Base-by-base conservation (phyloP, 2,113 vertebrate genomes). In the Trachemys scripta region DNA sequence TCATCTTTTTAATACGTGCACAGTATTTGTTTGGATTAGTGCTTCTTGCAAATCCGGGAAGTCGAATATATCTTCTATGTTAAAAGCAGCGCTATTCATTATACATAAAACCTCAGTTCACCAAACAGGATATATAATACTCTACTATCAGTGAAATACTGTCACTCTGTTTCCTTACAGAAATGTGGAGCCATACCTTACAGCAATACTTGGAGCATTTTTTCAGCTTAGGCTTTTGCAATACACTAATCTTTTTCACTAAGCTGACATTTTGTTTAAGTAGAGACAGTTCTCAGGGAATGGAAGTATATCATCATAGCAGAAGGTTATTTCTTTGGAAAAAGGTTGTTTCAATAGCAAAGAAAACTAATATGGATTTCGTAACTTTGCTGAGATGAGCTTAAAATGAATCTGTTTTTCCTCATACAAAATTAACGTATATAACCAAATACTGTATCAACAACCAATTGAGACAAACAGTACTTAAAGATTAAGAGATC, bases 391-490 rank as follows among this genome's bases (percentile, higher is more conserved):
- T 79, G 78, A 95, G 95, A 97, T 38, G 5, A 96, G 80, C 82
- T 90, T 75, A 95, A 90, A 93, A 96, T 76, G 93, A 56, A 94
- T 90, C 92, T 81, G 83, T n/a, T 38, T 81, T 95, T 92, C 82
- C 57, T 56, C 53, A 90, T 19, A 80, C 31, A 91, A 95, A 92
- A 94, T 78, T 88, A 94, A 91, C 45, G 90, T 93, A 86, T 24
- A 86, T 90, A 96, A 91, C n/a, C 19, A 90, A 45, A 59, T 79
- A 62, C 35, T 1, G 2, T n/a, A 83, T 65, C 87, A 78, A 84
- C 80, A 90, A 97, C 86, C 19, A 87, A 90, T 89, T n/a, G 57
- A 96, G 82, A 88, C 95, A 95, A 29, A 82, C n/a, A 75, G 69
- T 75, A 75, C 5, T 42, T 25, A 45, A 76, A 76, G 72, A 42